Evolutionary conservation across 2,797 vertebrate genomes (phyloP).

Genomic region (Tokudaia muenninki): DNA sequence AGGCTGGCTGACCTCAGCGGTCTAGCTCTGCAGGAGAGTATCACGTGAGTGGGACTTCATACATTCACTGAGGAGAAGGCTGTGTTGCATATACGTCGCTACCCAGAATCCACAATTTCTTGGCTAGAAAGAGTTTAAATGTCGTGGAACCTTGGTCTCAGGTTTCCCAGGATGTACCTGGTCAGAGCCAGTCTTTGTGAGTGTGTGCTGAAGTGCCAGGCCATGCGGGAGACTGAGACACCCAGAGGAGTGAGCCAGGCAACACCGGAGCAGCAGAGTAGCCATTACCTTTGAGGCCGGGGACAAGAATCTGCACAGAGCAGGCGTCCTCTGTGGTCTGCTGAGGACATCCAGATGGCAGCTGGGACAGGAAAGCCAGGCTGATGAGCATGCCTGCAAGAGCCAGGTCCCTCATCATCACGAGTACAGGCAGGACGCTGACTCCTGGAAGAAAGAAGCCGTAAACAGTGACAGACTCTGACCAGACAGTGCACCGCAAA

Average conservation of each 20-base stretch:
- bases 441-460: conserved; percentile 87
- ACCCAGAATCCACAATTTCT: background rate
- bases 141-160: accelerated
- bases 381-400: conserved; percentile 88
- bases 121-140: background rate
- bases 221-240: no score
- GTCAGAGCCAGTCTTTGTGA: background rate
- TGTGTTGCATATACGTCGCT: accelerated
- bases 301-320: conserved; percentile 97
- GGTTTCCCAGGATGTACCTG: no score
- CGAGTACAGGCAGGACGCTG: conserved; percentile 86
- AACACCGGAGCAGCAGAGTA: no score
- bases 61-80: background rate
- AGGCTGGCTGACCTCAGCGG: background rate
- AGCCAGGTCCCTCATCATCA: conserved; percentile 91
- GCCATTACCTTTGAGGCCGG: conserved; percentile 95
- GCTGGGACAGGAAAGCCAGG: conserved; percentile 90
- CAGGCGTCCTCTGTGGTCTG: conserved; percentile 94
- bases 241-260: background rate
- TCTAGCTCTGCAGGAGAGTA: background rate
- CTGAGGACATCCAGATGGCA: conserved; percentile 90
- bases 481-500: background rate
- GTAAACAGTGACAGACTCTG: conserved; percentile 84
- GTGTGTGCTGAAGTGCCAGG: background rate
- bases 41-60: background rate